Base-by-base conservation (phyloP, 2,888 invertebrate genomes). In the Agrilus mali region DNA sequence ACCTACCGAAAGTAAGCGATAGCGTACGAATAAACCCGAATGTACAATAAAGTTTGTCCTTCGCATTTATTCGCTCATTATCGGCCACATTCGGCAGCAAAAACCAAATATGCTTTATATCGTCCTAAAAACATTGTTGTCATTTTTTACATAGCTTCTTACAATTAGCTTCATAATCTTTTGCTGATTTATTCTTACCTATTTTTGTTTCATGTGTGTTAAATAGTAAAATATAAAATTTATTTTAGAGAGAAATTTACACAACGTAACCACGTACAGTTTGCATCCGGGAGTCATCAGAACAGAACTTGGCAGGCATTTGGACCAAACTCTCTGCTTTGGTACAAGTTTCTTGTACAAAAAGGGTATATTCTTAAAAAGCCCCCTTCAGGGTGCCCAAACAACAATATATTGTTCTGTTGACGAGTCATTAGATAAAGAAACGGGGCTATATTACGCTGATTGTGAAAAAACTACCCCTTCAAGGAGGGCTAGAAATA, bases 221-320 rank as follows among this genome's bases (percentile, higher is more conserved):
- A 7, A 10, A 14, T 41, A 43, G 42, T 41, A 36, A 43, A 41
- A 44, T 46, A 27, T 27, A 27, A 27, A 27, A 27, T 10, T 3
- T 22, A 22, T 58, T 60, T 39, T 40, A 65, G 65, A 57, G 33
- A 53, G 57, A n/a, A 52, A 56, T 13, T 55, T 64, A 4, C 45
- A 53, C 20, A 76, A 74, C 2, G 73, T 86, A 1, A 80, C 74
- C 32, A 77, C 77, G 1, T 86, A 86, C 61, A 70, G 77, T 43
- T 62, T 83, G 1, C 85, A 86, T 59, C 86, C 86, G 1, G 86
- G 86, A 1, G 69, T 83, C 1, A 79, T 86, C 38, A 72, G 74
- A 50, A 88, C 89, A 0, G 86, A 87, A 53, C 60, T 89, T 6
- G 78, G 77, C 1, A 76, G 88, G n/a, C 73, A 82, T 64, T 56